Evolutionary conservation across 2,797 vertebrate genomes (phyloP).

Genomic region (Eulemur albifrons): DNA sequence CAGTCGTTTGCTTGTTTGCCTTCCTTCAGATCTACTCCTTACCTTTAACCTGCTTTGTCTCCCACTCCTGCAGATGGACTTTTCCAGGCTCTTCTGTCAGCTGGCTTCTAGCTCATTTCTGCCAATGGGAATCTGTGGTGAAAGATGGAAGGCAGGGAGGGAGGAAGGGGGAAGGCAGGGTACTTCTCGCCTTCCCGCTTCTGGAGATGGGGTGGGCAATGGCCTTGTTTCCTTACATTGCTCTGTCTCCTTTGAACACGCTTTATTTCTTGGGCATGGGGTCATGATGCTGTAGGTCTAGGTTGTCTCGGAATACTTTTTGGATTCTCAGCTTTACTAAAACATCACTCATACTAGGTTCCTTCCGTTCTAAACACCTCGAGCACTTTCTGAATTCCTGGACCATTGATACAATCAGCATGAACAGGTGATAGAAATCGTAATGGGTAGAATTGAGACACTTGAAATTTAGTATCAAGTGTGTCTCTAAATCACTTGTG

Average conservation of each 20-base stretch:
- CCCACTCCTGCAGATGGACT: neutral
- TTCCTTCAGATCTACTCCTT: neutral
- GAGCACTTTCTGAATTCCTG: neutral
- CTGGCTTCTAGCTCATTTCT: neutral
- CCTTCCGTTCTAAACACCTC: neutral
- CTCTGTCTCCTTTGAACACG: neutral
- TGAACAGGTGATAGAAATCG: neutral
- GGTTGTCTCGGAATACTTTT: neutral
- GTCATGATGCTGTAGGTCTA: neutral
- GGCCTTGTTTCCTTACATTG: neutral
- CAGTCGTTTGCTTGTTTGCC: neutral
- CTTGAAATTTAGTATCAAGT: neutral
- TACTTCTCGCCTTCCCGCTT: neutral
- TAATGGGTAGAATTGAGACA: neutral
- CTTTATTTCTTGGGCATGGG: neutral
- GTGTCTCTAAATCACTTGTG: neutral
- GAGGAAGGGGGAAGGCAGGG: neutral
- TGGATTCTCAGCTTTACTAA: neutral
- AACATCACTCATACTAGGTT: neutral
- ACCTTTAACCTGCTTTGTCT: neutral
- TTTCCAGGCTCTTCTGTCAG: neutral
- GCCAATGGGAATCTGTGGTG: neutral
- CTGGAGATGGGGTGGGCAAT: neutral
- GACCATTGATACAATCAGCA: neutral
- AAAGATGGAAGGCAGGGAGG: neutral